Base-by-base conservation (phyloP, 2,888 invertebrate genomes). In the Leucoma salicis region DNA sequence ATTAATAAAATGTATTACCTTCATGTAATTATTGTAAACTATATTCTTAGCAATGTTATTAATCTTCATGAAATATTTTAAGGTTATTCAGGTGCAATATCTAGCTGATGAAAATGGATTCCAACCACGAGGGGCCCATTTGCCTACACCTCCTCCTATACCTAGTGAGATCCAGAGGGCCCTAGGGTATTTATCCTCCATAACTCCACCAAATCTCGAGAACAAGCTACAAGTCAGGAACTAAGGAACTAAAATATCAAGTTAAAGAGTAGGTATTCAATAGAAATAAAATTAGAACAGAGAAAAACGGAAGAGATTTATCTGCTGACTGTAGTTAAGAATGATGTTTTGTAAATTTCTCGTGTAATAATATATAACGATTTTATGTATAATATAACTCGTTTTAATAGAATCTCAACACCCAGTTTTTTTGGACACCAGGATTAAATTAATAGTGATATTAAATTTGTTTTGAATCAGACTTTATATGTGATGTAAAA, bases 101-200 rank as follows among this genome's bases (percentile, higher is more conserved):
- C 71, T 92, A 42, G 94, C 94, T 4, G 94, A 94, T 64, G 94
- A 94, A 67, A 93, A 94, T 57, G 94, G 94, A n/a, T 94, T 93
- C 82, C 92, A 93, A 70, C 92, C 93, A 0, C 91, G 89, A 64
- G 92, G 92, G 0, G 84, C 90, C n/a, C 92, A 92, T 67, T 67
- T 93, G 1, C 93, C 93, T 2, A 92, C 92, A 1, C 82, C 94
- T 2, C 94, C 94, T 10, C 94, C 94, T 47, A 91, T 94, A 28
- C 94, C 94, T 31, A 90, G 85, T 53, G 93, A 92, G 38, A 94
- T 94, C 44, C 92, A 92, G 63, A 90, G 90, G 47, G 92, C 94
- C 28, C 68, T 94, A 28, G 92, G 92, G 11, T 93, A 91, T 63
- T 86, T 94, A 38, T 93, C 93, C 0, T 91, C 92, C 0, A 82